Evolutionary conservation across 2,113 vertebrate species (phyloP).

Genomic region (human (Homo sapiens)): DNA sequence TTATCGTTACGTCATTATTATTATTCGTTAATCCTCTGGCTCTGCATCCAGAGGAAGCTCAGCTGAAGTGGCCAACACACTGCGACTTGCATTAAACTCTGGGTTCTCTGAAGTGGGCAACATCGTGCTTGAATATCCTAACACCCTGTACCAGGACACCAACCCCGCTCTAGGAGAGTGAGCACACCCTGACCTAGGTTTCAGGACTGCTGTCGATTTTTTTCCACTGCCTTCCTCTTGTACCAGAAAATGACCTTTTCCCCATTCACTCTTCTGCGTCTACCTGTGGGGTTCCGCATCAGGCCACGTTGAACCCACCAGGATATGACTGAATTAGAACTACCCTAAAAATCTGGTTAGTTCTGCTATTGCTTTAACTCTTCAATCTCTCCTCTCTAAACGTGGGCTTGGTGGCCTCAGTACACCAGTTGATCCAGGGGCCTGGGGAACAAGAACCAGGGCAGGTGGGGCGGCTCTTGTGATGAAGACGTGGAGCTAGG

Average conservation of each 20-base stretch:
- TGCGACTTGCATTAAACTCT: not conserved
- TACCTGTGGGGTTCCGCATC: not conserved
- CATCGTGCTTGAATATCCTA: not conserved
- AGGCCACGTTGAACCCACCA: fast-evolving
- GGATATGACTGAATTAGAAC: not conserved
- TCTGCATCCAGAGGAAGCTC: not conserved
- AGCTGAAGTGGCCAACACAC: not conserved
- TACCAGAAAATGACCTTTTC: not conserved
- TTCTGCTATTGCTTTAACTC: not conserved
- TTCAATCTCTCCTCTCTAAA: not conserved
- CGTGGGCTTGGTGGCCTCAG: not conserved
- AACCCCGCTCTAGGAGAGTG: not conserved
- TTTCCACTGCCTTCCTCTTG: not conserved
- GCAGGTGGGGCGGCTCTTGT: not conserved
- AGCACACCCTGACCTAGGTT: not conserved
- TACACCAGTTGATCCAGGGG: not conserved
- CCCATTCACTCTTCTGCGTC: not conserved
- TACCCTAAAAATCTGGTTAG: not conserved
- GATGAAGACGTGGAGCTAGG: not conserved
- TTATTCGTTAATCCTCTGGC: too few species aligned
- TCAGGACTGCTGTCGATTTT: not conserved
- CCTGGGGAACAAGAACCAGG: not conserved
- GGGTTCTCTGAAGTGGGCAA: not conserved
- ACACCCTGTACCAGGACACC: not conserved
- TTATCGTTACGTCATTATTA: not conserved